Evolutionary conservation across 1,140 invertebrate species (phyloP), one percentile per base, ranked within the genome.

Genomic region (Monomorium pharaonis): DNA sequence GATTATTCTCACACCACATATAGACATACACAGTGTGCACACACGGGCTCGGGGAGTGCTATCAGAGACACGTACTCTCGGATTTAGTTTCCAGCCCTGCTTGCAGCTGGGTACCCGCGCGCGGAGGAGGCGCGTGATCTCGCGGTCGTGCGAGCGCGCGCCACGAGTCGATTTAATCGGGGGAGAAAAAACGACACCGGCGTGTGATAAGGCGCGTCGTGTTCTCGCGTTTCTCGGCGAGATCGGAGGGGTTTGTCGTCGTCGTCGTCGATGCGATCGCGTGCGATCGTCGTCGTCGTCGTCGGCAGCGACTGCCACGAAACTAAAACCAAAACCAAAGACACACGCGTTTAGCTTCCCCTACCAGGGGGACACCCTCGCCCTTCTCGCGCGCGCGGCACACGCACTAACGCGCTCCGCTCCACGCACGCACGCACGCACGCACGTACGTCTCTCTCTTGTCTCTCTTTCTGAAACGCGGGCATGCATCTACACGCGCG

Each of bases 321-420:
- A 91, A 93, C 92, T 93, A 93, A 92, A 92, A 93, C 91, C 88
- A 92, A 92, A 92, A 93, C 84, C 87, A 87, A 93, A 92, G 91
- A 92, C 92, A n/a, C n/a, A 93, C 91, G 91, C 91, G 91, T 92
- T 91, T 90, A 89, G 88, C 56, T 70, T 58, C 91, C 91, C 92
- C 92, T 91, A 91, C 92, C 85, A 62, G 75, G n/a, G n/a, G 44
- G 33, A 67, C 84, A 86, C 87, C 60, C 78, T 78, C 83, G 75
- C 87, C 54, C 86, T 77, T 72, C 67, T 90, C 89, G 56, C 54
- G 27, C 54, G 72, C 77, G 74, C n/a, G n/a, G 58, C 89, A 85
- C 87, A 70, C 83, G 62, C 84, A 54, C 75, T 44, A 56, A 54
- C 44, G n/a, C n/a, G 21, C 58, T 37, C 37, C 37, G 7, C 44